Base-by-base conservation (phyloP, 2,888 invertebrate species). In the Drosophila eohydei region DNA sequence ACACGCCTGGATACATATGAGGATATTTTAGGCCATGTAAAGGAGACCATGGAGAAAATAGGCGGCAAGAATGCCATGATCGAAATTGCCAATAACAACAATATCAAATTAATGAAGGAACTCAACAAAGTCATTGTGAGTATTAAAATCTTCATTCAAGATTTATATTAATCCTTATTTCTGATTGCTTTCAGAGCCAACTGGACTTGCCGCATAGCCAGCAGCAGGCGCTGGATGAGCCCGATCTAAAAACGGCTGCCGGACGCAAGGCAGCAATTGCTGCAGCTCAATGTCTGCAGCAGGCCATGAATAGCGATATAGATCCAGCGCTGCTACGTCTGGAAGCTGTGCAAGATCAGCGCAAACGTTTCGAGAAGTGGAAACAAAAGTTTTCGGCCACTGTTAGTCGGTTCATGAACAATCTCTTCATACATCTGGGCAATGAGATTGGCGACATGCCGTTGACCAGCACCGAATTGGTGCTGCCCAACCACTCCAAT, bases 341-440 rank as follows among this genome's bases (percentile, higher is more conserved):
- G 92, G 94, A 95, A 50, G 97, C 97, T 14, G 96, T 97, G 0
- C 95, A 96, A 89, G 97, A 97, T 91, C 97, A 97, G 91, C 95
- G 95, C 83, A 95, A 96, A 87, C 94, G 95, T 50, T 95, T 97
- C 78, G 96, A 96, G 74, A 96, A 96, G 89, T 95, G 96, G 89
- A 95, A 95, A 90, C 95, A 95, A 41, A 96, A 95, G 91, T 97
- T 98, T 92, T 96, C 97, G 0, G 95, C 96, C 63, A 95, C 96
- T 50, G 95, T 99, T 60, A 96, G 97, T 70, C 95, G 98, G 26
- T 98, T 99, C 92, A 94, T 99, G 57, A 98, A 98, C 92, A 98
- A 99, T 94, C 94, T 98, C 58, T 98, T 99, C 83, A 97, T 98
- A 89, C 98, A 99, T 93, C 95, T 98, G 94, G 98, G 95, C 16